Base-by-base conservation (phyloP, 2,888 invertebrate species). In the Nemotelus nigrinus region DNA sequence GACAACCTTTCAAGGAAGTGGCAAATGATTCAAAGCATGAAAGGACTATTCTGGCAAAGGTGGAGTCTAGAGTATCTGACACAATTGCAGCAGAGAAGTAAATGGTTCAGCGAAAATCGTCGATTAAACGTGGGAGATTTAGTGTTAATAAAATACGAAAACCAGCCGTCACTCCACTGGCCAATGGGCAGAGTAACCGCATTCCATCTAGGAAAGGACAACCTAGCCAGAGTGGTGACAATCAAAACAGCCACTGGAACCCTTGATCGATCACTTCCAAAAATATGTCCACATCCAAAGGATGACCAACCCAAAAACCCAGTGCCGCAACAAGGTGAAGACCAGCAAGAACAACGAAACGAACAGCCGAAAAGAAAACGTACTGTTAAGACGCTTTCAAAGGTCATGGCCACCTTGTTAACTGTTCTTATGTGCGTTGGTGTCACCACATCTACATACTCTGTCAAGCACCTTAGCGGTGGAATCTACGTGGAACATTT, bases 41-140 rank as follows among this genome's bases (percentile, higher is more conserved):
- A 57, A 57, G n/a, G 57, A 25, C 8, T 57, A 57, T 57, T 57
- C 57, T 57, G 57, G 57, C 57, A 57, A 57, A 57, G 57, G 8
- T 57, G 57, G 57, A 57, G 57, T 25, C 10, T 57, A 57, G 57
- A 57, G 25, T 57, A 57, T 8, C 10, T 57, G 3, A 57, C 57
- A 7, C 57, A 57, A 57, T 7, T 57, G 10, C 57, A 57, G 57
- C 57, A 57, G 8, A 50, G 8, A 50, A 50, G 50, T 50, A 50
- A 50, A 50, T 50, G 50, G 50, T 50, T 50, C 50, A 50, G 50
- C 50, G 50, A 50, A 50, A 50, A 8, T 50, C 50, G 50, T 7
- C 50, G 50, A 50, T 5, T 50, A 50, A 8, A 50, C 50, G 50
- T 50, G 50, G 50, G 50, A 50, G 50, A 50, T 50, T 50, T 50